A percentile compares a stretch with the other conserved stretches of the same genome.
These are phyloP conservation scores for Porites rus DNA, from an alignment of 92 coral and sea anemone genomes.

Conservation along the genomic window DNA sequence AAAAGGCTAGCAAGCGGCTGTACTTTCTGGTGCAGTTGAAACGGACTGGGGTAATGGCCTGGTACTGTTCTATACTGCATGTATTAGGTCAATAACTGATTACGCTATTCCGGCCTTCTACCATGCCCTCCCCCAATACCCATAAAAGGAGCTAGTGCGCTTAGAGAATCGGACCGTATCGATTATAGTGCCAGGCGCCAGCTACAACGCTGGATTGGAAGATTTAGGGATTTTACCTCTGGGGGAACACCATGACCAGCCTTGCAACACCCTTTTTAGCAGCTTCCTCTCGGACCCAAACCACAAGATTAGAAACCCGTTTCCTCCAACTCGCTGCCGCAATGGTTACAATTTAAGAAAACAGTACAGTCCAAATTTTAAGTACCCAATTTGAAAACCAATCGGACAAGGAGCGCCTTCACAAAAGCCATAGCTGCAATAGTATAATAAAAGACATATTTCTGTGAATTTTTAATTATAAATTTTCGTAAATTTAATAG, in stretches of 20 bases:
- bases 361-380: too few relatives aligned
- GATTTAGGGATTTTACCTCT: not conserved
- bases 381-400: too few relatives aligned
- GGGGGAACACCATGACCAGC: not conserved
- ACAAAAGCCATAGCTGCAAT: too few relatives aligned
- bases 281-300: not conserved
- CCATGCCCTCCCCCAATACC: constrained; percentile 44
- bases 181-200: constrained; percentile 50
- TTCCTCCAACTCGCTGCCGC: too few relatives aligned
- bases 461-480: too few relatives aligned
- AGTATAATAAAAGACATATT: too few relatives aligned
- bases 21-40: not conserved
- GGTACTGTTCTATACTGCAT: not conserved
- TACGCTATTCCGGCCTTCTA: constrained; percentile 43
- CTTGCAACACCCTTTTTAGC: not conserved
- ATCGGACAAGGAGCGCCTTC: too few relatives aligned
- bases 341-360: too few relatives aligned
- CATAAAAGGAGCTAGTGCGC: constrained; percentile 42
- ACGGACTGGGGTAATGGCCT: too few relatives aligned
- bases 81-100: not conserved
- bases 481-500: too few relatives aligned
- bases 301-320: too few relatives aligned
- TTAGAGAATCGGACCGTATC: constrained; percentile 59
- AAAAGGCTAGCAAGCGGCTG: not conserved
- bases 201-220: constrained; percentile 21